Base-by-base conservation (phyloP, 2,888 invertebrate species). In the Laspeyria flexula region DNA sequence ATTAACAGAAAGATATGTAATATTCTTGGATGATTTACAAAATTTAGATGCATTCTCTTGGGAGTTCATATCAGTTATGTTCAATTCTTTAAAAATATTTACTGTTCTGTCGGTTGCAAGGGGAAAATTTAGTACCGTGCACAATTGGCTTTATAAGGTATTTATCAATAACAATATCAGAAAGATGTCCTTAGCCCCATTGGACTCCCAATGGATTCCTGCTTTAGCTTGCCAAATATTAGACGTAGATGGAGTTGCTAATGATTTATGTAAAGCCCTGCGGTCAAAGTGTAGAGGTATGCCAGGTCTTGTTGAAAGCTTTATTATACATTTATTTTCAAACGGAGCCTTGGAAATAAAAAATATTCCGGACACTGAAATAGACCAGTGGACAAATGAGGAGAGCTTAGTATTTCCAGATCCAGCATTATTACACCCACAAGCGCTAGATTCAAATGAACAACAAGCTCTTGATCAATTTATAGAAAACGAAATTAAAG, bases 201-300 rank as follows among this genome's bases (percentile, higher is more conserved):
- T 95, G 43, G 65, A 83, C 16, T 49, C 78, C 0, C 61, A 75
- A 1, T 85, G 85, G 77, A 81, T 94, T 35, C 81, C 93, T 0
- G 79, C 92, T 18, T 80, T 95, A 21, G 93, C 94, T 21, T 95
- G 95, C 60, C 94, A 94, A 80, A 89, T 94, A 67, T 80, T 95
- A 56, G 92, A 93, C 40, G 94, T 94, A 0, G 79, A 86, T 39
- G 95, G 93, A 0, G 93, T 95, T 13, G 91, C 94, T 0, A 77
- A 74, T 37, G 90, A 93, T 47, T 77, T 95, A 43, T 90, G 93
- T 51, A 82, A 85, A 73, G 89, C 92, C 27, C 77, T 93, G 1
- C 74, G 65, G 52, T 65, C 69, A 33, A 92, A 88, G 74, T 93
- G 93, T 61, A 86, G 88, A 57, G 92, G 93, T 21, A 75, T 87